phyloP scores from a whole-genome alignment of 2,797 vertebrate genomes.

The Gila robusta region DNA sequence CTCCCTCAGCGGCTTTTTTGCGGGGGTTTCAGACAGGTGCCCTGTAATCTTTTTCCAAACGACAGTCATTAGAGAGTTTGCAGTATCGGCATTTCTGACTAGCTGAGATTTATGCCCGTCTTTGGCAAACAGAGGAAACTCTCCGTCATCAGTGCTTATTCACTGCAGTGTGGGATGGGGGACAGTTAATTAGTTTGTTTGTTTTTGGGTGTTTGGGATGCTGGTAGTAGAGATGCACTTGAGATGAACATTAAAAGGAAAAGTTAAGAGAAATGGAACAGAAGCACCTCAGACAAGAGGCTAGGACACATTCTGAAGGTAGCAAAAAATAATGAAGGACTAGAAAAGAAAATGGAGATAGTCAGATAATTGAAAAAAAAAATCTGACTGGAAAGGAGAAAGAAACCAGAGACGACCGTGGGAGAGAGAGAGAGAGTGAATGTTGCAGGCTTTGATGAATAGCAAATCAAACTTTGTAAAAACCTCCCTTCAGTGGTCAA shows the following conservation, averaged over 20 bases:
- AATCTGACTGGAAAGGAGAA: slow-evolving; percentile 4
- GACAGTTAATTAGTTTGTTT: slow-evolving; percentile 45
- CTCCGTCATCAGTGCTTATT: slow-evolving; percentile 29
- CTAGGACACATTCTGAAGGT: neutral
- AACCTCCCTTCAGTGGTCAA: slow-evolving; percentile 79
- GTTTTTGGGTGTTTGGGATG: slow-evolving; percentile 2
- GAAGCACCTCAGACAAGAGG: neutral
- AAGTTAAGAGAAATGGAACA: slow-evolving; percentile 10
- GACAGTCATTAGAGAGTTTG: slow-evolving; percentile 72
- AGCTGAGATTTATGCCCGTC: slow-evolving; percentile 32
- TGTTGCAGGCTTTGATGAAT: slow-evolving; percentile 71
- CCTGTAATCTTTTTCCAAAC: slow-evolving; percentile 71
- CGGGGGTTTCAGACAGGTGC: slow-evolving; percentile 69
- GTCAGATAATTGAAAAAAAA: neutral
- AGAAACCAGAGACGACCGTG: slow-evolving; percentile 53
- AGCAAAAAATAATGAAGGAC: neutral
- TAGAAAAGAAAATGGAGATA: slow-evolving; percentile 3
- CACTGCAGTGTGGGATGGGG: neutral
- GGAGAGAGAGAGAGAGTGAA: slow-evolving; percentile 59
- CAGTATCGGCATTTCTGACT: slow-evolving; percentile 63
- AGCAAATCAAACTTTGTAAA: slow-evolving; percentile 82
- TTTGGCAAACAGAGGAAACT: slow-evolving; percentile 36
- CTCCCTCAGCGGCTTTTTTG: slow-evolving; percentile 25
- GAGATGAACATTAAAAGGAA: slow-evolving; percentile 32
- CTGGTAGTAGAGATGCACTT: slow-evolving; percentile 11